Evolutionary conservation across 2,888 invertebrate genomes (phyloP), one percentile per base, ranked within the genome.

Genomic region (Epirrita christyi): DNA sequence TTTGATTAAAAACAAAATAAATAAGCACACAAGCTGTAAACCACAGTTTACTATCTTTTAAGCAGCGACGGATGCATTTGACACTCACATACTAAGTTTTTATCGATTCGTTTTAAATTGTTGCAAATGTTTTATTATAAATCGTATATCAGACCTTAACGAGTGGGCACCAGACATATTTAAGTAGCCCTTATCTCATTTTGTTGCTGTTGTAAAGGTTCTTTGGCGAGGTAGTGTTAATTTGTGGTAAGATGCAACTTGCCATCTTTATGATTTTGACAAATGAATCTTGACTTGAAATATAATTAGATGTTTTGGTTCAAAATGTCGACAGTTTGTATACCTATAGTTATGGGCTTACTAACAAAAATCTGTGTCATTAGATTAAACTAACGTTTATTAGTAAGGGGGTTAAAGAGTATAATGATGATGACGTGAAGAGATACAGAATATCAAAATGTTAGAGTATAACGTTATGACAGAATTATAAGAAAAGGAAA

Each of bases 111-210:
- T 84, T 88, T 89, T 88, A 90, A 88, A 87, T 84, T 88, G 89
- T 89, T 89, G 90, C 91, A 70, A 89, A 87, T 88, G 81, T 88
- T 90, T 91, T 89, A 88, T 89, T 89, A 79, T 82, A 78, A 82
- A 86, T 74, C 86, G 85, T 91, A 90, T 91, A 90, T 91, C 88
- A 88, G 81, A 61, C 64, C 81, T 89, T 91, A 91, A 91, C 91
- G 90, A 89, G n/a, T n/a, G 88, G 80, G 65, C 67, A 71, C 64
- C 71, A 74, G 80, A 73, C 77, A 67, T 74, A 67, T 76, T 82
- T 87, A 86, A 88, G 90, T 86, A 89, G 88, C 83, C 81, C 82
- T 87, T 88, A 88, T 85, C 86, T 80, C 70, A 72, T 83, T 81
- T 78, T 73, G 80, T 85, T 86, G 83, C 85, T 80, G 82, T 86